Evolutionary conservation across 2,888 invertebrate genomes (phyloP).

Genomic region (Andrena flavipes): DNA sequence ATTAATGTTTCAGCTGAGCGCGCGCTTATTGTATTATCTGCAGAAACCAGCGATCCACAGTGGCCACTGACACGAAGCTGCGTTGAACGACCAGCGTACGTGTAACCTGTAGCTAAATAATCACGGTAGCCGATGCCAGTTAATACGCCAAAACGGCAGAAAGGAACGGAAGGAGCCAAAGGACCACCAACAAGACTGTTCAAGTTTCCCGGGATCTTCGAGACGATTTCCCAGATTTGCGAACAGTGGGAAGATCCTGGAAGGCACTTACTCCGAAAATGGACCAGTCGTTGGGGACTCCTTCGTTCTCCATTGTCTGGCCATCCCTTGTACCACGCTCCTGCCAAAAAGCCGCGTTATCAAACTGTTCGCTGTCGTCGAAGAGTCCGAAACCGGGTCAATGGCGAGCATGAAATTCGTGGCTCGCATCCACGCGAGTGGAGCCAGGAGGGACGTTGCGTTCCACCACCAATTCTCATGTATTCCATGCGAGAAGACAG

Average conservation of each 20-base stretch:
- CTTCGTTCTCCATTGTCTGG: constrained; percentile 57
- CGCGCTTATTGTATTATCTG: neutral
- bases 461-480: neutral
- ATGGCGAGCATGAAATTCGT: constrained; percentile 63
- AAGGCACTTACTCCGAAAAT: constrained; percentile 21
- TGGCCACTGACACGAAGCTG: neutral
- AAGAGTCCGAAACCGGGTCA: constrained; percentile 45
- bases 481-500: neutral
- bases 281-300: constrained; percentile 58
- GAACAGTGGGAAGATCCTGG: neutral
- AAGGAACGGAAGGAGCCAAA: neutral
- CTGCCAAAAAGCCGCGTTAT: constrained; percentile 42
- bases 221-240: constrained; percentile 15
- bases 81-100: neutral
- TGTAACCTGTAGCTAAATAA: neutral
- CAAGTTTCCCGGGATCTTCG: neutral
- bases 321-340: constrained; percentile 16
- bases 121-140: neutral
- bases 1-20: too few species aligned
- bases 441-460: neutral
- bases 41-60: neutral
- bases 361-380: constrained; percentile 25
- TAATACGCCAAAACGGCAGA: neutral
- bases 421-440: constrained; percentile 3
- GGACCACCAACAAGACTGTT: neutral